Evolutionary conservation across 2,888 invertebrate species (phyloP).

Genomic region (Heliconius charithonia): DNA sequence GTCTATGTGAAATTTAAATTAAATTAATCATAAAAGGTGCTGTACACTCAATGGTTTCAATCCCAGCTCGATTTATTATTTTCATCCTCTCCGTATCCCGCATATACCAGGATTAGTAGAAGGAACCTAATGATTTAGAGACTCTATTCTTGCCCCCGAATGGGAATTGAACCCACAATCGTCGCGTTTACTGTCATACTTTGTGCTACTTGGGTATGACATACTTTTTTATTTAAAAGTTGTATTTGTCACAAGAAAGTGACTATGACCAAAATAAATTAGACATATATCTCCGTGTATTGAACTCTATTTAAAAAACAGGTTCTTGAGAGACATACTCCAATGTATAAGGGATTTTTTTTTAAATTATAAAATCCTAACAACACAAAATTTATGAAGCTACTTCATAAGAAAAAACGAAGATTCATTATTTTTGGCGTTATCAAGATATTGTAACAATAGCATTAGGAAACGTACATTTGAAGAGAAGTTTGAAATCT

Average conservation of each 20-base stretch:
- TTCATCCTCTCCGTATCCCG: too few species aligned
- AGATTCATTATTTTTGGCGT: not conserved
- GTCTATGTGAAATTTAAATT: not conserved
- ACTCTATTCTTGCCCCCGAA: too few species aligned
- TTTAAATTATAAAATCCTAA: not conserved
- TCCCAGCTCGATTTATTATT: not conserved
- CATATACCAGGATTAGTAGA: not conserved
- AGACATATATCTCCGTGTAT: too few species aligned
- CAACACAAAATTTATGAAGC: not conserved
- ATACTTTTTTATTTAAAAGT: too few species aligned
- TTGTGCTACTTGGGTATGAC: too few species aligned
- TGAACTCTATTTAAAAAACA: too few species aligned
- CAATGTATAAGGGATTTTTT: not conserved
- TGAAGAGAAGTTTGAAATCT: not conserved
- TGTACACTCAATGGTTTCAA: not conserved
- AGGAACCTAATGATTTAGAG: not conserved
- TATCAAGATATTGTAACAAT: slow-evolving; percentile 12
- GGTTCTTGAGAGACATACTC: too few species aligned
- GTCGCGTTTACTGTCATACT: too few species aligned
- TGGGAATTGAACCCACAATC: too few species aligned
- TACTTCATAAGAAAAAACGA: not conserved
- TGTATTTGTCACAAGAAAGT: too few species aligned
- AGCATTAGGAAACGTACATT: not conserved
- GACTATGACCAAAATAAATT: too few species aligned
- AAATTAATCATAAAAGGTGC: not conserved